These are phyloP conservation scores for Eupithecia dodoneata DNA, from an alignment of 2,888 invertebrate species.

Conservation along the genomic window DNA sequence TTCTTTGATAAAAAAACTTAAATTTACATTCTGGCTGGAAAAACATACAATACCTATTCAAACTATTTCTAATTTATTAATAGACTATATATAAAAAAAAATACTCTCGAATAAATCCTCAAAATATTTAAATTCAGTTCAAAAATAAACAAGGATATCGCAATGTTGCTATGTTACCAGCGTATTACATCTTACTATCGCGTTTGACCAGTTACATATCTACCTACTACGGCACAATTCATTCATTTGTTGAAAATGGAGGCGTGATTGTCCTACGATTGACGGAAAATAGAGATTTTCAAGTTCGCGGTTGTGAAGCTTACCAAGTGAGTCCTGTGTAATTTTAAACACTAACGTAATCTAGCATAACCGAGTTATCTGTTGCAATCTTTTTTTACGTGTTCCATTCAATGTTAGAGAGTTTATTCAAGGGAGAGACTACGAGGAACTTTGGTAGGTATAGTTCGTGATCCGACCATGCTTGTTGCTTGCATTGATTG, in stretches of 20 bases:
- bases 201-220: slow-evolving; percentile 48
- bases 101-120: neutral
- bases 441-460: slow-evolving; percentile 63
- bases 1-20: neutral
- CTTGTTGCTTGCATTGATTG: slow-evolving; percentile 49
- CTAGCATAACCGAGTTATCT: slow-evolving; percentile 53
- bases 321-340: slow-evolving; percentile 62
- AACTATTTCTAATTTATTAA: neutral
- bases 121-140: neutral
- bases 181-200: slow-evolving; percentile 25
- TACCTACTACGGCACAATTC: slow-evolving; percentile 53
- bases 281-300: slow-evolving; percentile 74
- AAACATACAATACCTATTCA: neutral
- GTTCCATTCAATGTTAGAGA: slow-evolving; percentile 54
- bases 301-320: slow-evolving; percentile 72
- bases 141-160: neutral
- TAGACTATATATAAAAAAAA: slow-evolving; percentile 2
- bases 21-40: neutral
- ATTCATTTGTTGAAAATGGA: slow-evolving; percentile 84
- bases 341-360: slow-evolving; percentile 64
- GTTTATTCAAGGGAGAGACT: slow-evolving; percentile 82
- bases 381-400: slow-evolving; percentile 49
- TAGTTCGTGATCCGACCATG: slow-evolving; percentile 66
- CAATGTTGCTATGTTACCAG: slow-evolving; percentile 23
- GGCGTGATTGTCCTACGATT: slow-evolving; percentile 76